Conservation (phyloP, 1,140 invertebrate species). For the Schlechtendalia chinensis region DNA sequence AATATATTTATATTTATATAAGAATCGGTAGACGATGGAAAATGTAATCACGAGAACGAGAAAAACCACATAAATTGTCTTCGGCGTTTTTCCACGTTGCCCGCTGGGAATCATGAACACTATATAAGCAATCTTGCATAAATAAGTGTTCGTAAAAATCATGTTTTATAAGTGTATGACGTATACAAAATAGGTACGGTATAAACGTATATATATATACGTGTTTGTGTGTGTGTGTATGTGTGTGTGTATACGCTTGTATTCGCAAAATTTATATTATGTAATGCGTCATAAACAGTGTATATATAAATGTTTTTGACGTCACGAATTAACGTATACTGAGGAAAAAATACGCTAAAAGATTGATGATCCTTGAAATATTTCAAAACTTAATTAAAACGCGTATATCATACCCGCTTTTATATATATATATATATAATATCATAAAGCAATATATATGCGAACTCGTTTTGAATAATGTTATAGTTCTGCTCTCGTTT, state of each 20-base stretch:
- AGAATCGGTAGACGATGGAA: no score
- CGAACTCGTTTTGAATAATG: not conserved
- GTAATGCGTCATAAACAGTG: not conserved
- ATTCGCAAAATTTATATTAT: no score
- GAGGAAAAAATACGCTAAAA: not conserved
- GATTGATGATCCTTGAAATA: slow-evolving; percentile 16
- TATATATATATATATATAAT: no score
- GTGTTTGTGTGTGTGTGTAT: no score
- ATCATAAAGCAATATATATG: no score
- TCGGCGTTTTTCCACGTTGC: not conserved
- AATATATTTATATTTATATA: no score
- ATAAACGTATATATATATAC: no score
- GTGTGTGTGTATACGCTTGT: no score
- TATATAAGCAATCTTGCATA: not conserved
- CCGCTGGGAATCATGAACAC: no score
- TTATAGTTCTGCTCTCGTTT: not conserved
- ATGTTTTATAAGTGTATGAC: no score
- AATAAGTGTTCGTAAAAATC: no score
- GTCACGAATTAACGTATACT: not conserved
- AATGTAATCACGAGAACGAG: not conserved
- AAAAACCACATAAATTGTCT: not conserved
- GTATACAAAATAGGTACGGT: no score
- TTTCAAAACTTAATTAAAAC: not conserved
- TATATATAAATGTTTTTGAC: slow-evolving; percentile 17
- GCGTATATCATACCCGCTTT: not conserved